Evolutionary conservation across 2,113 vertebrate species (phyloP).

Genomic region (Campylomormyrus tamandua): DNA sequence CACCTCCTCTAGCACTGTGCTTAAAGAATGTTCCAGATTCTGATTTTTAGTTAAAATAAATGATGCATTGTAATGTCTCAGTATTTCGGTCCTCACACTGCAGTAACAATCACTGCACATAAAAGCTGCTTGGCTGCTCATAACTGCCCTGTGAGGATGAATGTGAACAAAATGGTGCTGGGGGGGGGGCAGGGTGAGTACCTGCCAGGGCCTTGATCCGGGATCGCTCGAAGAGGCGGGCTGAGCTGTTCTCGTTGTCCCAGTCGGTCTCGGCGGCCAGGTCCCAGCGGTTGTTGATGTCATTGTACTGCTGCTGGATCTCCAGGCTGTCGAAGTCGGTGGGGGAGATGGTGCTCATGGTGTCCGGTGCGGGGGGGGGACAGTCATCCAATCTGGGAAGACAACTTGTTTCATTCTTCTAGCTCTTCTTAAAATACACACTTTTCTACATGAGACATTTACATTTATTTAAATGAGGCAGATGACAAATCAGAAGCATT

Average conservation of each 20-base stretch:
- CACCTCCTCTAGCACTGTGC: neutral
- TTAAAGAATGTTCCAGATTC: neutral
- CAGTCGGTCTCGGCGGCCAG: conserved; percentile 82
- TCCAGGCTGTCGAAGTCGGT: conserved; percentile 89
- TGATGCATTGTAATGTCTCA: neutral
- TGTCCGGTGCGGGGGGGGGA: conserved; percentile 43
- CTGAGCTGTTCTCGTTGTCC: conserved; percentile 92
- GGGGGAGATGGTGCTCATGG: conserved; percentile 85
- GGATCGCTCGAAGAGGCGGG: conserved; percentile 83
- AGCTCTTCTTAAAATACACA: neutral
- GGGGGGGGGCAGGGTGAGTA: conserved; percentile 28
- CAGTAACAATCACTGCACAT: neutral
- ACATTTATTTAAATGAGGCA: neutral
- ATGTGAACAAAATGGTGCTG: neutral
- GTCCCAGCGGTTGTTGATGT: conserved; percentile 95
- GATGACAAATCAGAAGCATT: neutral
- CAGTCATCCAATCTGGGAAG: conserved; percentile 55
- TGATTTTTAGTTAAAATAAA: neutral
- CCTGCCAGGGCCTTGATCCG: conserved; percentile 89
- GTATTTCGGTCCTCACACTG: neutral
- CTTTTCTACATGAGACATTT: neutral
- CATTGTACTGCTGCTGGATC: conserved; percentile 91
- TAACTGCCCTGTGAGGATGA: neutral
- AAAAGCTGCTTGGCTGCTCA: neutral
- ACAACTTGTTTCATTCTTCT: neutral